Evolutionary conservation across 2,113 vertebrate species (phyloP).

Genomic region (Passerina amoena): DNA sequence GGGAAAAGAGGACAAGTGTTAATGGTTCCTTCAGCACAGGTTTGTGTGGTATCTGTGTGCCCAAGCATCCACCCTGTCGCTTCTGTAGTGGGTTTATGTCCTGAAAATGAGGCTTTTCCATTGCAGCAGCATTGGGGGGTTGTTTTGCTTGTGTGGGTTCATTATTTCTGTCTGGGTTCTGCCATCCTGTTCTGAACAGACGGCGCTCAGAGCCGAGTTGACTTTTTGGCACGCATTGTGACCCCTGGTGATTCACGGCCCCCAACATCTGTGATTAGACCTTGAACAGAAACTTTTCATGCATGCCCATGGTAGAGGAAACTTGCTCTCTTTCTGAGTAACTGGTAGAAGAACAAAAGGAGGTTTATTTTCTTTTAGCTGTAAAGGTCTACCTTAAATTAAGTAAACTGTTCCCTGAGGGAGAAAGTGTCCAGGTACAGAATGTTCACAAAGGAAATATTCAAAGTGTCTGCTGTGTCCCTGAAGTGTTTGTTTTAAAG

Average conservation of each 20-base stretch:
- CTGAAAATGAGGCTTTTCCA: neutral
- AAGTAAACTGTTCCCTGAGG: constrained; percentile 56
- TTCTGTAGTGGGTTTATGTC: neutral
- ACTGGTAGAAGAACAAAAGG: constrained; percentile 10
- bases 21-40: neutral
- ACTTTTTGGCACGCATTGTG: accelerated
- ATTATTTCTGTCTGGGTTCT: neutral
- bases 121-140: neutral
- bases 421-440: constrained; percentile 52
- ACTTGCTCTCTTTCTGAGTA: neutral
- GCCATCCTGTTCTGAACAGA: neutral
- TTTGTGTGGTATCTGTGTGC: neutral
- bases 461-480: neutral
- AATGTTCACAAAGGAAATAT: constrained; percentile 55
- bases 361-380: constrained; percentile 5
- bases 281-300: neutral
- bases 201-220: neutral
- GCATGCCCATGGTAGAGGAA: neutral
- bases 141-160: neutral
- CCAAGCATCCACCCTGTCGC: neutral
- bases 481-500: constrained; percentile 44
- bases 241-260: neutral
- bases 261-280: neutral
- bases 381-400: constrained; percentile 39
- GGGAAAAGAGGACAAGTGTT: neutral